Conservation (phyloP, 2,113 vertebrate species). For the Sorex araneus region DNA sequence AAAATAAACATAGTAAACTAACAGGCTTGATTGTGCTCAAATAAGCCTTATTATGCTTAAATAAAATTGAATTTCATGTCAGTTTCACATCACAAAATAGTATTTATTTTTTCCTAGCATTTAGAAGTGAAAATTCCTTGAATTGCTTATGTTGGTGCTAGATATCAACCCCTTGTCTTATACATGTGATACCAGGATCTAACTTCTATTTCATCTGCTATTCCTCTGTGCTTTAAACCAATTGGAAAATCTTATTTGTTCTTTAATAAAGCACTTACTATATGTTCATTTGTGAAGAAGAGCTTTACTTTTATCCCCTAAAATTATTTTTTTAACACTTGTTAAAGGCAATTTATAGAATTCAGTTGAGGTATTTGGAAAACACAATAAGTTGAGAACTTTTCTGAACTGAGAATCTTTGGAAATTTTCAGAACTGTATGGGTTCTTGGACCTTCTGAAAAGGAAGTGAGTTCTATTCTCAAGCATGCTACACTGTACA, state of each 20-base stretch:
- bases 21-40: not conserved
- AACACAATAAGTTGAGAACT: not conserved
- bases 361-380: not conserved
- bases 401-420: not conserved
- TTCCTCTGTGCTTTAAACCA: not conserved
- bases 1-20: not conserved
- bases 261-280: not conserved
- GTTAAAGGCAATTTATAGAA: conserved; percentile 18
- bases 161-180: too few relatives aligned
- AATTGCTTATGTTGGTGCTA: not conserved
- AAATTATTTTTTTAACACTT: conserved; percentile 21
- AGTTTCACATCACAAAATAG: conserved; percentile 25
- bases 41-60: not conserved
- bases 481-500: too few relatives aligned
- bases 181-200: not conserved
- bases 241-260: not conserved
- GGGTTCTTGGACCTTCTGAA: not conserved
- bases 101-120: not conserved
- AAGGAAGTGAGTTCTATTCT: not conserved
- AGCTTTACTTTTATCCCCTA: conserved; percentile 35
- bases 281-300: conserved; percentile 34
- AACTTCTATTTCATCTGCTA: not conserved
- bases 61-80: conserved; percentile 36
- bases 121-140: not conserved
- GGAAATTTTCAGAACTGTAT: not conserved